Conservation (phyloP, 2,888 invertebrate genomes). For the Psylliodes chrysocephalus region DNA sequence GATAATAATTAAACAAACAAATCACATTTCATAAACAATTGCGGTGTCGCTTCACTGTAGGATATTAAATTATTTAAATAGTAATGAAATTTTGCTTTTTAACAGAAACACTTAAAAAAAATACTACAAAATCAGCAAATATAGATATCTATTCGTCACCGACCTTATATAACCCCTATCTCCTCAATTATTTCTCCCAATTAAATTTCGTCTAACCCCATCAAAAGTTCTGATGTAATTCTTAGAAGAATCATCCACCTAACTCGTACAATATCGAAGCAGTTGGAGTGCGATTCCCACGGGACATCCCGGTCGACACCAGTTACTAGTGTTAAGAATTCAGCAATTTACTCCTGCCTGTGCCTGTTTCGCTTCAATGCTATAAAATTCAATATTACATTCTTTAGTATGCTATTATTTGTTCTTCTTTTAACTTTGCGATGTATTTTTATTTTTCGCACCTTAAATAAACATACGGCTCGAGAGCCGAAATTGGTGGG, state of each 20-base stretch:
- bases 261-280: conserved; percentile 58
- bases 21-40: no score
- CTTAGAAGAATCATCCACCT: conserved; percentile 35
- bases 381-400: conserved; percentile 62
- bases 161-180: neutral
- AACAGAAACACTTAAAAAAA: no score
- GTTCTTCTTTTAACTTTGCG: conserved; percentile 25
- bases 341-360: conserved; percentile 65
- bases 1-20: no score
- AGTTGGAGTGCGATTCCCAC: conserved; percentile 62
- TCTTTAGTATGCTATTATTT: conserved; percentile 33
- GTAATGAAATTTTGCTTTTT: no score
- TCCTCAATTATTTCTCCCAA: conserved; percentile 31
- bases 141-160: no score
- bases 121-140: no score
- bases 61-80: no score
- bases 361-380: conserved; percentile 64
- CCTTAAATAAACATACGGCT: conserved; percentile 15
- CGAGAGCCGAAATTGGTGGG: neutral
- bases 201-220: conserved; percentile 32
- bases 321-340: conserved; percentile 65
- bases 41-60: no score
- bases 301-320: conserved; percentile 63
- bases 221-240: conserved; percentile 39
- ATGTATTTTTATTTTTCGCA: conserved; percentile 23